These are phyloP conservation scores for Decapterus maruadsi DNA, from an alignment of 2,797 vertebrate species.

Conservation along the genomic window DNA sequence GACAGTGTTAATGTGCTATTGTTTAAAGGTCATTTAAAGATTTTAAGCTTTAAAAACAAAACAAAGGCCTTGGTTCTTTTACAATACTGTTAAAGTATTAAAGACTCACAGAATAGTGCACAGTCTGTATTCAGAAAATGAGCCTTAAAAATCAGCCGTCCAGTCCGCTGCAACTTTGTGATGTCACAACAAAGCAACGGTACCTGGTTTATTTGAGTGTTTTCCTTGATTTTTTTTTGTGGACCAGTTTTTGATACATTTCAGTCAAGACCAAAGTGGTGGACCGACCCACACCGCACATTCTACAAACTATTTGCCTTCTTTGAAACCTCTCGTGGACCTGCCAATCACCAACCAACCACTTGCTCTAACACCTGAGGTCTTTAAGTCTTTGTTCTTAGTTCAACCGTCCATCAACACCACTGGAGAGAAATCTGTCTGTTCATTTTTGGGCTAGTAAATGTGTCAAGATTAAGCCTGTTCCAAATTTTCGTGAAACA, in stretches of 20 bases:
- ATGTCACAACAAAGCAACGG: no score
- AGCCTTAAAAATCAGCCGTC: no score
- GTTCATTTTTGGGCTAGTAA: conserved; percentile 33
- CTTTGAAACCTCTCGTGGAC: background rate
- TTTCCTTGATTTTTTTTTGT: no score
- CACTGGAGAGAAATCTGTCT: conserved; percentile 10
- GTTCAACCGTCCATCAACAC: conserved; percentile 5
- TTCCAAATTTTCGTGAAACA: conserved; percentile 20
- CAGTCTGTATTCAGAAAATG: no score
- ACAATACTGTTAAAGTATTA: no score
- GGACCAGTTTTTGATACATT: background rate
- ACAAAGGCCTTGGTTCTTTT: no score
- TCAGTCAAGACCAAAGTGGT: background rate
- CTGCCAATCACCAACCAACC: background rate
- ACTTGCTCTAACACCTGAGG: background rate
- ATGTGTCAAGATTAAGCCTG: conserved; percentile 20
- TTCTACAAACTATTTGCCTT: background rate
- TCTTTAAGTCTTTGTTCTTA: background rate
- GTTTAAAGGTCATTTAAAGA: background rate
- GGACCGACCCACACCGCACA: background rate
- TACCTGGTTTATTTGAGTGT: no score
- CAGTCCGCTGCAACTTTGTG: no score
- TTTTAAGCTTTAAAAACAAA: no score
- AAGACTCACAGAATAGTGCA: no score
- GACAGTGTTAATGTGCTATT: background rate